Evolutionary conservation across 1,140 invertebrate species (phyloP).

Genomic region (Drosophila miranda): DNA sequence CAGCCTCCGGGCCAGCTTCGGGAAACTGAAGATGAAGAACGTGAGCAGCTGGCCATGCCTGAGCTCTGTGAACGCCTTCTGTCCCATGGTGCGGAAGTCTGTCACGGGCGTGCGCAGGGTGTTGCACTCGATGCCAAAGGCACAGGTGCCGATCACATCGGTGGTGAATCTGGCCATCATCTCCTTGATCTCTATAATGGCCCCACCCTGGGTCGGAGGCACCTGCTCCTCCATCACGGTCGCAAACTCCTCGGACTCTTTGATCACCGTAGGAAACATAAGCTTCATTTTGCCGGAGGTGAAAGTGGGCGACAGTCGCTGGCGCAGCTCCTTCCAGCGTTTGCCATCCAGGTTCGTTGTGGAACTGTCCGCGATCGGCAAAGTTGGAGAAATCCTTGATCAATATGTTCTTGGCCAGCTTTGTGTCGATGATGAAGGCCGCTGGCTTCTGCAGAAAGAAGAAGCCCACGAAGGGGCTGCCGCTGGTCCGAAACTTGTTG

Average conservation of each 20-base stretch:
- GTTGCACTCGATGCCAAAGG: constrained; percentile 83
- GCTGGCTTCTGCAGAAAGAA: constrained; percentile 44
- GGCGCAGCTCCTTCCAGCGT: constrained; percentile 83
- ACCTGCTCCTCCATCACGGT: constrained; percentile 58
- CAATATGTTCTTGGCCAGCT: constrained; percentile 83
- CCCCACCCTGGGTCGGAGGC: constrained; percentile 27
- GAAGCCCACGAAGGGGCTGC: constrained; percentile 63
- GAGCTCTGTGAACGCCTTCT: constrained; percentile 47
- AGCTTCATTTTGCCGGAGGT: constrained; percentile 84
- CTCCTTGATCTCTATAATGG: constrained; percentile 85
- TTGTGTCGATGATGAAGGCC: constrained; percentile 50
- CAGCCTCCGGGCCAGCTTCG: constrained; percentile 38
- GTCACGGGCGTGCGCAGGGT: constrained; percentile 79
- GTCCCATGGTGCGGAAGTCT: constrained; percentile 82
- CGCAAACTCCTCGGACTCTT: constrained; percentile 59
- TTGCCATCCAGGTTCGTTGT: constrained; percentile 81
- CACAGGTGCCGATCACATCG: constrained; percentile 84
- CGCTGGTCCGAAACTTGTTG: constrained; percentile 58
- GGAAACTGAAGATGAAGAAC: constrained; percentile 52
- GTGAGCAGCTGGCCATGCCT: constrained; percentile 41
- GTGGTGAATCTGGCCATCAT: constrained; percentile 85
- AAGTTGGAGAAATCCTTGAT: constrained; percentile 85
- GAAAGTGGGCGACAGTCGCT: constrained; percentile 83
- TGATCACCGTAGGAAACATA: constrained; percentile 83
- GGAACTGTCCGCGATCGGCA: constrained; percentile 82